Percentiles rank a stretch among this genome's conserved stretches.
These are phyloP conservation scores for Brachypteracias leptosomus DNA, from an alignment of 2,113 vertebrate genomes.

Conservation along the genomic window DNA sequence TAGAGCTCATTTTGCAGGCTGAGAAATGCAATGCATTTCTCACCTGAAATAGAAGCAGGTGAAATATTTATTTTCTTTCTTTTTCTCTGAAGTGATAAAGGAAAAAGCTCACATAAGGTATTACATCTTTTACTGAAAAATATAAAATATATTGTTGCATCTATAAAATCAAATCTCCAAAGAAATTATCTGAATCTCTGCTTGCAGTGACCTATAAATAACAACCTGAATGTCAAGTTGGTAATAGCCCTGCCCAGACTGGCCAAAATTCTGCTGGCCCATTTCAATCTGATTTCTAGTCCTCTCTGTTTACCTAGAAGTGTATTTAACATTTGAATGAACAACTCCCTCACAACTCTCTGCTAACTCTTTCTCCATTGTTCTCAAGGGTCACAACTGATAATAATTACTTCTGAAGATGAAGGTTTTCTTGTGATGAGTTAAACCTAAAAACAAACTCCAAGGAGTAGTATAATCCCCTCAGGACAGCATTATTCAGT, in stretches of 20 bases:
- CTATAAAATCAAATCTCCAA: not conserved
- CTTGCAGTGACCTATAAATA: not conserved
- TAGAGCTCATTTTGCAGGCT: not conserved
- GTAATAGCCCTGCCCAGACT: not conserved
- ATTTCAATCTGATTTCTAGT: not conserved
- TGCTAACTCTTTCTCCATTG: not conserved
- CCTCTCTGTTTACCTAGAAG: not conserved
- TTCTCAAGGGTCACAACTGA: conserved; percentile 15
- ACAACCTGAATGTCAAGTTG: not conserved
- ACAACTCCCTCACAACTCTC: not conserved
- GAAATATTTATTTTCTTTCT: not conserved
- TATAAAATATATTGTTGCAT: not conserved
- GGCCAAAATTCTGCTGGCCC: not conserved
- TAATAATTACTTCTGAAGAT: conserved; percentile 31
- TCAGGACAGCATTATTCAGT: conserved; percentile 44
- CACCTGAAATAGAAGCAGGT: not conserved
- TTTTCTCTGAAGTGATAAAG: conserved; percentile 12
- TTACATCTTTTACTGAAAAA: not conserved
- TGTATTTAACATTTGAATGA: not conserved
- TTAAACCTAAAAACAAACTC: conserved; percentile 64
- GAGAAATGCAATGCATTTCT: conserved; percentile 3
- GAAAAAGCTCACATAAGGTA: not conserved
- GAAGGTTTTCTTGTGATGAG: conserved; percentile 6
- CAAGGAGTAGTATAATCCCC: conserved; percentile 33
- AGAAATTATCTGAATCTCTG: not conserved